Conservation (phyloP, 1,140 invertebrate species). For the Lordiphosa mommai region DNA sequence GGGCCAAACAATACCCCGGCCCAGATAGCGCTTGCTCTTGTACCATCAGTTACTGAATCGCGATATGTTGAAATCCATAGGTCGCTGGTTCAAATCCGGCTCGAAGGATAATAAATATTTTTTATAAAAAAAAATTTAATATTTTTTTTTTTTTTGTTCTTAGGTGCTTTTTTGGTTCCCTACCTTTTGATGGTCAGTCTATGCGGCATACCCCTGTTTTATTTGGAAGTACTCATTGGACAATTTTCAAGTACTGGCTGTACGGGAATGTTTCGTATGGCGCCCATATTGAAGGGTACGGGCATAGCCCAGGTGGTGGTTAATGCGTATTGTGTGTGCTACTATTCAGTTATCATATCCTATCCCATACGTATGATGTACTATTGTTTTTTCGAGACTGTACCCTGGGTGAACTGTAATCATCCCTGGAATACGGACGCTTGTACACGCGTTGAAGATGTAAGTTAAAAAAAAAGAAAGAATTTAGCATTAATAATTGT, state of each 20-base stretch:
- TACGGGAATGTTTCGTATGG: slow-evolving; percentile 87
- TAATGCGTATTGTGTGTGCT: slow-evolving; percentile 93
- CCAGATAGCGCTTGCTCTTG: slow-evolving; percentile 50
- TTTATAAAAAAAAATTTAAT: not conserved
- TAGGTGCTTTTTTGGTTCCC: slow-evolving; percentile 89
- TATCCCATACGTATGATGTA: slow-evolving; percentile 93
- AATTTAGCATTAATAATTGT: no score
- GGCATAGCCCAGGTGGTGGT: slow-evolving; percentile 91
- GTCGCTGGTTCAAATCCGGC: slow-evolving; percentile 87
- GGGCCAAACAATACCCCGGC: slow-evolving; percentile 38
- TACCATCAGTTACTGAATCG: slow-evolving; percentile 45
- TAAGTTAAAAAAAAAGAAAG: not conserved
- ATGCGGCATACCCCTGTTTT: slow-evolving; percentile 93
- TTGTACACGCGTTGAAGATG: slow-evolving; percentile 81
- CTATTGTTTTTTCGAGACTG: slow-evolving; percentile 84
- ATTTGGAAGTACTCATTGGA: slow-evolving; percentile 92
- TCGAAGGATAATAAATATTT: slow-evolving; percentile 81
- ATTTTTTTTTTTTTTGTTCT: not conserved
- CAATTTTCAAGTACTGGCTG: slow-evolving; percentile 92
- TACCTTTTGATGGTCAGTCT: slow-evolving; percentile 88
- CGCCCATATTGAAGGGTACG: slow-evolving; percentile 93
- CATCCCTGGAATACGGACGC: slow-evolving; percentile 92
- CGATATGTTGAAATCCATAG: slow-evolving; percentile 82
- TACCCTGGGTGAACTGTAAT: slow-evolving; percentile 93
- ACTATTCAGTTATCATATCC: slow-evolving; percentile 96